A percentile compares a stretch with the other conserved stretches of the same genome.
Conservation (phyloP, 2,888 invertebrate genomes). For the Pristionchus maxplancki region DNA sequence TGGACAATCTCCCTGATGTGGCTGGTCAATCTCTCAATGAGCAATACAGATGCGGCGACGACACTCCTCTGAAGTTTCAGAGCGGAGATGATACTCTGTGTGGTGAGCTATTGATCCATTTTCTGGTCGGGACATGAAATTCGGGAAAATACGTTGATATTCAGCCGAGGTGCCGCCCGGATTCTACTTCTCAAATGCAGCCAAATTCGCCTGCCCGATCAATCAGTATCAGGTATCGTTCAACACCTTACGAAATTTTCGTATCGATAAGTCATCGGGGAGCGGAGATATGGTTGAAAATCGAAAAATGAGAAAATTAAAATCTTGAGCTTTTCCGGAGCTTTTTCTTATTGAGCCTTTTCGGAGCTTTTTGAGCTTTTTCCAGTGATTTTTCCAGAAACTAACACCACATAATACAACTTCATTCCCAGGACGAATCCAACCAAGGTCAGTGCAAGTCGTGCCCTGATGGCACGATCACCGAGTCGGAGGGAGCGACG, state of each 20-base stretch:
- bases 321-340: too few relatives aligned
- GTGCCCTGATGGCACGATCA: background rate
- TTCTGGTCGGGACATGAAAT: too few relatives aligned
- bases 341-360: too few relatives aligned
- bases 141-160: too few relatives aligned
- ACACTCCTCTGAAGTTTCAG: background rate
- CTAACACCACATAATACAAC: too few relatives aligned
- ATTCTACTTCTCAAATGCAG: background rate
- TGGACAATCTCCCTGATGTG: background rate
- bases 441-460: background rate
- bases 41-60: background rate
- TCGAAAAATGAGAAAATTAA: too few relatives aligned
- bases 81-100: background rate
- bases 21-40: too few relatives aligned
- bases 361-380: too few relatives aligned
- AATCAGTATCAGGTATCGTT: slow-evolving; percentile 6
- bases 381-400: too few relatives aligned
- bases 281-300: too few relatives aligned
- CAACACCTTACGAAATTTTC: background rate
- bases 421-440: background rate
- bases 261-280: too few relatives aligned
- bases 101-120: background rate
- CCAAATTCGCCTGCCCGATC: background rate
- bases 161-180: slow-evolving; percentile 22
- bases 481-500: background rate